Evolutionary conservation across 2,888 invertebrate species (phyloP).

Genomic region (Pseudanteris insignis): DNA sequence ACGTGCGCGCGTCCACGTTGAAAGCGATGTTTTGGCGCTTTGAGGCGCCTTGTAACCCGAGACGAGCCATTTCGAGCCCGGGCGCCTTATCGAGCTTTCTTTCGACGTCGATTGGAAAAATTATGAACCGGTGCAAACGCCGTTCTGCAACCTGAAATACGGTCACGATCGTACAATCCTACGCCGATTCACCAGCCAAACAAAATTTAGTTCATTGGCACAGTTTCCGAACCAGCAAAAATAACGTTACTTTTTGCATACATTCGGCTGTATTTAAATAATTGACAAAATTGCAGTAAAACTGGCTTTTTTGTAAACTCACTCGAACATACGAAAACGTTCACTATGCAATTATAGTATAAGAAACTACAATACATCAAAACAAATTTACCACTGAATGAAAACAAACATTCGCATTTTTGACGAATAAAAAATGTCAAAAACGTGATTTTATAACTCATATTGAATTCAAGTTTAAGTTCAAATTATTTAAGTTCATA

Average conservation of each 20-base stretch:
- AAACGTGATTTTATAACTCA: no score
- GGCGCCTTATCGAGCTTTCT: conserved; percentile 32
- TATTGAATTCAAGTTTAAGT: no score
- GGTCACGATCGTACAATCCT: conserved; percentile 5
- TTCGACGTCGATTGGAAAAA: conserved; percentile 24
- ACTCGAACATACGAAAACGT: no score
- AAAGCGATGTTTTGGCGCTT: conserved; percentile 53
- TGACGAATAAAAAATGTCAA: no score
- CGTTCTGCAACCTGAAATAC: conserved; percentile 2
- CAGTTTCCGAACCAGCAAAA: conserved; percentile 21
- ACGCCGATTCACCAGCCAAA: background rate
- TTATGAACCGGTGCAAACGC: conserved; percentile 6
- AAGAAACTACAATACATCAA: no score
- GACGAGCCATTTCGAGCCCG: conserved; percentile 50
- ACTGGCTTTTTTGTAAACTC: no score
- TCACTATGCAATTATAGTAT: no score
- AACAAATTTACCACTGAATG: no score
- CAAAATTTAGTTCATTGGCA: conserved; percentile 28
- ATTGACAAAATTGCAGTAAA: no score
- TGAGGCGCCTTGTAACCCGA: conserved; percentile 56
- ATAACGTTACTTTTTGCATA: conserved; percentile 19
- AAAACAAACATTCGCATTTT: no score
- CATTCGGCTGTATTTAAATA: no score
- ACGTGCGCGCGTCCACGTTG: conserved; percentile 46
- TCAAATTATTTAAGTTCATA: no score